A percentile compares a stretch with the other conserved stretches of the same genome.
phyloP scores from a whole-genome alignment of 2,113 vertebrate species.

The Casuarius casuarius region DNA sequence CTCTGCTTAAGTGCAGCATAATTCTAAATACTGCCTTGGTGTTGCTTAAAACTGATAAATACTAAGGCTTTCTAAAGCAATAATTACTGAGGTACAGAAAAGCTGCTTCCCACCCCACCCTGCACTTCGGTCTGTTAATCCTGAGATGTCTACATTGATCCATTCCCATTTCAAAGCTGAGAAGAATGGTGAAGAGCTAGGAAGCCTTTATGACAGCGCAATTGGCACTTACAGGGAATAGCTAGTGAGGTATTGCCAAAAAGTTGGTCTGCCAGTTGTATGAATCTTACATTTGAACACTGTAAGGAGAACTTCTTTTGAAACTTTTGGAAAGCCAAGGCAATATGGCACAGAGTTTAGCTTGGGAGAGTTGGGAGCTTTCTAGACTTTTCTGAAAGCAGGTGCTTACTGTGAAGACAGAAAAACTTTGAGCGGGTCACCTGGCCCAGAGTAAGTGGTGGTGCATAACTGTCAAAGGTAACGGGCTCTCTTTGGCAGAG shows the following conservation, averaged over 20 bases:
- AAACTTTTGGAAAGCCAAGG: not conserved
- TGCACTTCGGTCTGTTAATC: not conserved
- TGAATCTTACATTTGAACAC: not conserved
- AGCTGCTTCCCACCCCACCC: not conserved
- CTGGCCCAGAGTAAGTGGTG: not conserved
- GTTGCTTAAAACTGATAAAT: constrained; percentile 35
- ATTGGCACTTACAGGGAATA: not conserved
- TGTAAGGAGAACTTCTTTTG: not conserved
- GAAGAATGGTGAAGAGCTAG: not conserved
- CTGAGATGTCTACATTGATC: not conserved
- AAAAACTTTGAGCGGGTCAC: not conserved
- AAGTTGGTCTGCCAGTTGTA: not conserved
- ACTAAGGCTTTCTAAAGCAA: not conserved
- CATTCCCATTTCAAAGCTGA: not conserved
- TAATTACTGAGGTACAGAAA: constrained; percentile 40
- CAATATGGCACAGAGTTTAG: not conserved
- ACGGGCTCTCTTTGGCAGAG: not conserved
- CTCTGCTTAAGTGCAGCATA: constrained; percentile 26
- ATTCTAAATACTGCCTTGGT: constrained; percentile 30
- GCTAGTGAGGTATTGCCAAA: not conserved
- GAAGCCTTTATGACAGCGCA: not conserved
- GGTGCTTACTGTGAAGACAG: not conserved
- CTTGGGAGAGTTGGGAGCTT: not conserved
- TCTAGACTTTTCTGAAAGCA: not conserved
- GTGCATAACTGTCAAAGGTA: not conserved